Percentiles rank a stretch among this genome's conserved stretches.
Evolutionary conservation across 2,797 vertebrate species (phyloP).

Genomic region (Sciurus vulgaris): DNA sequence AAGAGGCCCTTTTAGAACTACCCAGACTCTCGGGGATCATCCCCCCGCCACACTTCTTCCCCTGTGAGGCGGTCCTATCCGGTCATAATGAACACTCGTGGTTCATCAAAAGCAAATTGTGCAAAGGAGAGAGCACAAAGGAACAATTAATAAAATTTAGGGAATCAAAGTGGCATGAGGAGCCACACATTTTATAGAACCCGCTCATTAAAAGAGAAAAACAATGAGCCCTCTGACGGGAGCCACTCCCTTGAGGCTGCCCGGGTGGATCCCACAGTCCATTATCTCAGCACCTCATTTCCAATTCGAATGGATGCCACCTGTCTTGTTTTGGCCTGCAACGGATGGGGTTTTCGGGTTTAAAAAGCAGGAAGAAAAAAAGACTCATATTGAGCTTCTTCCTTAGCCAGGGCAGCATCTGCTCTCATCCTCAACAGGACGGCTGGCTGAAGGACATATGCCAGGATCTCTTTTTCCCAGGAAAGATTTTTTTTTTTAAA

Average conservation of each 20-base stretch:
- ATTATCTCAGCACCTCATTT: slow-evolving; percentile 62
- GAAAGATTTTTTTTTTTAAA: slow-evolving; percentile 63
- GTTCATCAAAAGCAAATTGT: slow-evolving; percentile 81
- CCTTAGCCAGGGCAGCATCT: slow-evolving; percentile 22
- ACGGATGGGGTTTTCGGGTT: slow-evolving; percentile 47
- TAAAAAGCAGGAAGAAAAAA: slow-evolving; percentile 73
- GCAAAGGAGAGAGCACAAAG: slow-evolving; percentile 66
- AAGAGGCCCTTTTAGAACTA: neutral
- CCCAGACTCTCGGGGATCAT: neutral
- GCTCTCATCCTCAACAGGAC: slow-evolving; percentile 55
- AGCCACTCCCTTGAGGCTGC: slow-evolving; percentile 36
- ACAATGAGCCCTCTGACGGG: slow-evolving; percentile 58
- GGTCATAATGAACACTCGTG: slow-evolving; percentile 25
- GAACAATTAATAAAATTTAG: slow-evolving; percentile 79
- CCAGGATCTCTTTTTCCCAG: slow-evolving; percentile 66
- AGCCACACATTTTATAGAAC: slow-evolving; percentile 61
- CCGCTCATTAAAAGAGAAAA: slow-evolving; percentile 73
- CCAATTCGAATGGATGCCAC: slow-evolving; percentile 63
- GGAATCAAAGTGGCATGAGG: slow-evolving; percentile 71
- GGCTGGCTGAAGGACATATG: neutral
- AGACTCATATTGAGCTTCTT: slow-evolving; percentile 63
- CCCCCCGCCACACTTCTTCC: neutral
- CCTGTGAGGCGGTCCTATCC: slow-evolving; percentile 27
- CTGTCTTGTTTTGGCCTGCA: slow-evolving; percentile 66
- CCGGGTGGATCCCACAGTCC: neutral